A percentile compares a stretch with the other conserved stretches of the same genome.
These are phyloP conservation scores for Eulemur macaco DNA, from an alignment of 2,113 vertebrate genomes.

Conservation along the genomic window DNA sequence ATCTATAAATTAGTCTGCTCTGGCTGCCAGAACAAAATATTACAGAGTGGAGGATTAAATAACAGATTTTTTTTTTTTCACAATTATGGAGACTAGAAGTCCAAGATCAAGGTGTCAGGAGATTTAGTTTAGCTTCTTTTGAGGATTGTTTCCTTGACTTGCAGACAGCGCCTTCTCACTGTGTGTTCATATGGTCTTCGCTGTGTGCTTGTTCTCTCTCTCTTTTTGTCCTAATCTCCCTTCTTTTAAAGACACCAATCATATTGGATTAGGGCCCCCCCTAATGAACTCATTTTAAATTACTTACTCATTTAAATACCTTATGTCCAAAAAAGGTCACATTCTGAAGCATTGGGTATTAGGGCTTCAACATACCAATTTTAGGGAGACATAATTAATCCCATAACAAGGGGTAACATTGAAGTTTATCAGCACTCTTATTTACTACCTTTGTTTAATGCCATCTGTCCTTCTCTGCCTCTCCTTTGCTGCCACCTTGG, in stretches of 20 bases:
- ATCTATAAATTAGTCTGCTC: neutral
- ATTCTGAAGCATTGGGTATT: neutral
- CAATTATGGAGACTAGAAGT: neutral
- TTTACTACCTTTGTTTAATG: neutral
- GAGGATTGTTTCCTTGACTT: rapidly evolving
- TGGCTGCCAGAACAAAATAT: neutral
- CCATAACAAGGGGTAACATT: neutral
- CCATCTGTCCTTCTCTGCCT: neutral
- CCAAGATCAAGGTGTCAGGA: neutral
- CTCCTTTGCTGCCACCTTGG: neutral
- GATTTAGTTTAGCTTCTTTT: neutral
- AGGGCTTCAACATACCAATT: neutral
- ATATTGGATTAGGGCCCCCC: neutral
- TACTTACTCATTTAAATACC: neutral
- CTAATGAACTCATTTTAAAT: neutral
- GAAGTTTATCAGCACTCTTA: neutral
- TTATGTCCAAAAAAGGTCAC: neutral
- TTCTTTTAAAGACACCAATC: neutral
- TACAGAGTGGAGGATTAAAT: neutral
- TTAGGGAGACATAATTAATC: neutral
- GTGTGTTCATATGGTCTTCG: neutral
- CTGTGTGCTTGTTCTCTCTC: neutral
- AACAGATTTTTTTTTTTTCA: neutral
- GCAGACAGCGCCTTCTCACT: rapidly evolving
- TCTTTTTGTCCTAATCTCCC: neutral